Percentiles rank a stretch among this genome's conserved stretches.
Evolutionary conservation across 2,888 invertebrate genomes (phyloP).

Genomic region (Chaitophorus viminalis): DNA sequence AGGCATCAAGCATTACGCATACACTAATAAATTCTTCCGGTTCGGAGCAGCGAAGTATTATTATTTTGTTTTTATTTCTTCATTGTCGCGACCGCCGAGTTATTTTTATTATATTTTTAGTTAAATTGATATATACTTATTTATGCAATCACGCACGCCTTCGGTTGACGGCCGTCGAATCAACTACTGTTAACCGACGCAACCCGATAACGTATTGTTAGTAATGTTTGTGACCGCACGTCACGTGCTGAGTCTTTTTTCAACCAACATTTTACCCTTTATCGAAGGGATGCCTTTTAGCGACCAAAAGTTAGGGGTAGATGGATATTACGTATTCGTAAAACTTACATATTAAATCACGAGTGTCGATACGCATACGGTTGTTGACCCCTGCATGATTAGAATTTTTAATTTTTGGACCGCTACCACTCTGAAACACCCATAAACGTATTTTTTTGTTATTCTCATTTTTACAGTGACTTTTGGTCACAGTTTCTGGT

Average conservation of each 20-base stretch:
- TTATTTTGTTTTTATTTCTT: neutral
- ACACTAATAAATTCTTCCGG: constrained; percentile 50
- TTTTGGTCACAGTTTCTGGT: no score
- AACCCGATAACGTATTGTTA: constrained; percentile 10
- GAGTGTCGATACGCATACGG: no score
- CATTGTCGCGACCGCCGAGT: neutral
- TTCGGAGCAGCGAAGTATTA: neutral
- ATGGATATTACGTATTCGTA: no score
- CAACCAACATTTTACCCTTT: no score
- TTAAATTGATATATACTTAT: constrained; percentile 1
- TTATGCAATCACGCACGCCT: neutral
- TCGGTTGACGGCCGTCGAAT: neutral
- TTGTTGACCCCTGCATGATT: no score
- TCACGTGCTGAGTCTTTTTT: neutral
- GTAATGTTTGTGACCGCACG: neutral
- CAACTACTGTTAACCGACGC: constrained; percentile 18
- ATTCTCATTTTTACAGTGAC: no score
- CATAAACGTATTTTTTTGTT: no score
- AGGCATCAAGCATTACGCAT: neutral
- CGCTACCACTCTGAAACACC: no score
- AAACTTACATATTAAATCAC: no score
- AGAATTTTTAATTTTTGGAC: no score
- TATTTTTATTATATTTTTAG: neutral
- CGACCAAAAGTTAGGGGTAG: no score
- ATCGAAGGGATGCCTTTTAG: no score